phyloP scores from a whole-genome alignment of 2,797 vertebrate species.

The Acrossocheilus fasciatus region DNA sequence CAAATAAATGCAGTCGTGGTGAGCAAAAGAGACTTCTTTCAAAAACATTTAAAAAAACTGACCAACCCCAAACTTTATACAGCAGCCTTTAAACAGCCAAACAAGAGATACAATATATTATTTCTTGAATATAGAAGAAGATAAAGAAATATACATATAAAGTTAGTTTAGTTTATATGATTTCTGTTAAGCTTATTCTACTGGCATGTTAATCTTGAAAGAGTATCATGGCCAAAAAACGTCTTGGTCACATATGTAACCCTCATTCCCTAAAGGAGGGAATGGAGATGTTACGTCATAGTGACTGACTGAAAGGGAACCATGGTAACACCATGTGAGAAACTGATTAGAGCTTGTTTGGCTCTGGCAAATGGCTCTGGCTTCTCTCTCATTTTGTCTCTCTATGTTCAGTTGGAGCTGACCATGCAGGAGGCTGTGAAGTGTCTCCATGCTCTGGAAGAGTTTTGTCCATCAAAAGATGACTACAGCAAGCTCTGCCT shows the following conservation, averaged over 20 bases:
- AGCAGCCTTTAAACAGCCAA: neutral
- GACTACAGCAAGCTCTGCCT: constrained; percentile 98
- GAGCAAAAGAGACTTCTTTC: neutral
- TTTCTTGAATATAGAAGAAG: neutral
- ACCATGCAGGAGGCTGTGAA: constrained; percentile 99
- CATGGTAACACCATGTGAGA: neutral
- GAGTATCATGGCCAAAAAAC: neutral
- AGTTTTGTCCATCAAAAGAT: constrained; percentile 95
- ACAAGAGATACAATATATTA: neutral
- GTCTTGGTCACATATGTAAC: too few relatives aligned
- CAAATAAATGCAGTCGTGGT: neutral
- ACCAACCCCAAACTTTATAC: neutral
- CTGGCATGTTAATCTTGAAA: neutral
- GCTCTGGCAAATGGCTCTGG: neutral
- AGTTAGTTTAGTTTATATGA: neutral
- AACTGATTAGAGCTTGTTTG: neutral
- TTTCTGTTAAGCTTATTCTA: too few relatives aligned
- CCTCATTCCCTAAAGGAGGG: too few relatives aligned
- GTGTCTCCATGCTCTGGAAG: constrained; percentile 93
- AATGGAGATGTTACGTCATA: too few relatives aligned
- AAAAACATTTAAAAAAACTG: neutral
- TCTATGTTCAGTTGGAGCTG: constrained; percentile 85
- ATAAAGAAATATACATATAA: neutral
- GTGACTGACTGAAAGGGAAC: too few relatives aligned
- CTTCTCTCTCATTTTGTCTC: neutral